Percentiles rank a stretch among this genome's conserved stretches.
Conservation (phyloP, 2,113 vertebrate genomes). For the Corapipo altera region DNA sequence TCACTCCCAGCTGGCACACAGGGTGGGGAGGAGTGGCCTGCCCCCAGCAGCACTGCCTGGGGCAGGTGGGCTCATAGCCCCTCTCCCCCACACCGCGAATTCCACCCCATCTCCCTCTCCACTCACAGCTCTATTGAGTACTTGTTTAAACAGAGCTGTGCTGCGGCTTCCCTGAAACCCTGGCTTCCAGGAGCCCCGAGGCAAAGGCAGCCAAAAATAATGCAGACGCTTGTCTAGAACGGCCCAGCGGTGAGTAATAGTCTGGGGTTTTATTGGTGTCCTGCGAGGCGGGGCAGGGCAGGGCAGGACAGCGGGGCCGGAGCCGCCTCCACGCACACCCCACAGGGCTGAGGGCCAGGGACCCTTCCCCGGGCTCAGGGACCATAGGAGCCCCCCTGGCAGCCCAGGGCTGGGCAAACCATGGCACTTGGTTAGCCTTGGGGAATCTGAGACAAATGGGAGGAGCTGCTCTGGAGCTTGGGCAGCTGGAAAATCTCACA, state of each 20-base stretch:
- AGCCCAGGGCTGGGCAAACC: background rate
- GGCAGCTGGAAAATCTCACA: slow-evolving; percentile 58
- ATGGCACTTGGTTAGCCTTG: accelerated
- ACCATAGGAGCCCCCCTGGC: background rate
- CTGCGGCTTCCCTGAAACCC: slow-evolving; percentile 66
- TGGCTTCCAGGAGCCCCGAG: slow-evolving; percentile 46
- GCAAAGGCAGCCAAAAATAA: slow-evolving; percentile 79
- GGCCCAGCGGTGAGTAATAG: slow-evolving; percentile 77
- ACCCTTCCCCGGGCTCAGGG: background rate
- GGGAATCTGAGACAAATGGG: background rate
- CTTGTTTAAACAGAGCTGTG: slow-evolving; percentile 57
- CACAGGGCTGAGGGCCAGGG: background rate
- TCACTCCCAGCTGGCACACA: background rate
- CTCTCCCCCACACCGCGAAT: background rate
- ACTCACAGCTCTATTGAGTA: slow-evolving; percentile 33
- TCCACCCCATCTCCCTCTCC: slow-evolving; percentile 6
- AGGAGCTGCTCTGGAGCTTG: background rate
- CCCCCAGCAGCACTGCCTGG: accelerated
- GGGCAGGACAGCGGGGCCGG: slow-evolving; percentile 10
- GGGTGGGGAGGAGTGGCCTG: accelerated
- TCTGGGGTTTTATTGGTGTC: slow-evolving; percentile 70
- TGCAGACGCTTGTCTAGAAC: slow-evolving; percentile 68
- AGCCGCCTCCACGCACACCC: slow-evolving; percentile 2
- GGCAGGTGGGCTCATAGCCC: background rate
- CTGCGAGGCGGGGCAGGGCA: slow-evolving; percentile 47